Conservation (phyloP, 2,797 vertebrate species). For the Rhinogobio ventralis region DNA sequence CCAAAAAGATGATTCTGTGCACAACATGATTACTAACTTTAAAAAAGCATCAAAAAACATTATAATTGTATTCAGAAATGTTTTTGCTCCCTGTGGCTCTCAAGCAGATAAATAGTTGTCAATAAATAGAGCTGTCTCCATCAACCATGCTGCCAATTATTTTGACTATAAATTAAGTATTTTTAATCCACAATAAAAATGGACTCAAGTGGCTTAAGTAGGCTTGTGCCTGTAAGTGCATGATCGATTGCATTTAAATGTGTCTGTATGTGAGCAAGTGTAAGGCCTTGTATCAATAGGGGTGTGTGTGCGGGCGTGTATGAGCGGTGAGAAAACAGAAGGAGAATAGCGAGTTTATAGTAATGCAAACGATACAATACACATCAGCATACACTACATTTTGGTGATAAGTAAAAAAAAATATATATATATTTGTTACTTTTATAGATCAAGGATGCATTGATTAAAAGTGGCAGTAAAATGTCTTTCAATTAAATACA, state of each 20-base stretch:
- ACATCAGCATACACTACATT: too few species aligned
- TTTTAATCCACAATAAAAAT: too few species aligned
- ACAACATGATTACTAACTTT: not conserved
- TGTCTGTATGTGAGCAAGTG: not conserved
- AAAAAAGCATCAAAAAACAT: not conserved
- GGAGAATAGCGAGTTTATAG: not conserved
- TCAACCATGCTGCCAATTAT: not conserved
- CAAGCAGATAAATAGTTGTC: not conserved
- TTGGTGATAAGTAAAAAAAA: too few species aligned
- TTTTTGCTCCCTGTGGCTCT: not conserved
- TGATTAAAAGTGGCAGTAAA: too few species aligned
- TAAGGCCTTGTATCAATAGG: conserved; percentile 7
- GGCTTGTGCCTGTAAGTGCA: not conserved
- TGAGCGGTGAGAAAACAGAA: not conserved
- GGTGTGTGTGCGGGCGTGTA: not conserved
- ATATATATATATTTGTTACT: too few species aligned
- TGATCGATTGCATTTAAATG: not conserved
- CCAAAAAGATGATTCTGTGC: not conserved
- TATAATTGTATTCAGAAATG: not conserved
- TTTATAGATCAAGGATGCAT: too few species aligned
- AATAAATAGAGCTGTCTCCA: not conserved
- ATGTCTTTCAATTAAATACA: too few species aligned
- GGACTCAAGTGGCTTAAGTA: too few species aligned
- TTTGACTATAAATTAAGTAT: not conserved
- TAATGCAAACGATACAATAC: not conserved